Base-by-base conservation (phyloP, 1,140 invertebrate genomes). In the Aphis gossypii region DNA sequence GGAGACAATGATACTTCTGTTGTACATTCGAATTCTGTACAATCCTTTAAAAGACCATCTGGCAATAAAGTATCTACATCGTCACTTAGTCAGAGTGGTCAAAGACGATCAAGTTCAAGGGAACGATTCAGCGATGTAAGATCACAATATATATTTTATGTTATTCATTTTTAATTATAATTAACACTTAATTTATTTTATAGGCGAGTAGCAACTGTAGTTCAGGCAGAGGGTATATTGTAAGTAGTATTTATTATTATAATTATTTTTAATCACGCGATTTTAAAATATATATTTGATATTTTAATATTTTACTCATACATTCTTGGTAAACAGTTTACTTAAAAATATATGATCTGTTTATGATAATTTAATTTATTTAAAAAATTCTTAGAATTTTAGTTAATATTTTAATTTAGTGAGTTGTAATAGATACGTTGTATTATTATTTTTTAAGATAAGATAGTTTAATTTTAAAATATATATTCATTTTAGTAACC, bases 191-290 rank as follows among this genome's bases (percentile, higher is more conserved):
- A 93, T 95, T 95, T 94, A 82, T 95, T 95, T 96, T 96, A 96
- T 96, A 97, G 97, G 97, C 97, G 95, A 97, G 97, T 96, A 97
- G 97, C 96, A 96, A 97, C 96, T 97, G 97, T 96, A 97, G 97
- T 96, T 97, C 97, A 96, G 97, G 97, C 96, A 97, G 97, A 97
- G 97, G 97, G 96, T 97, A 97, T 97, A 97, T 97, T 97, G 97
- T 97, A 96, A 97, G 97, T 97, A 96, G 96, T 92, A 95, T 76
- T n/a, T 68, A n/a, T 68, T 68, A 38, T 41, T 84, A 95, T 95
- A 48, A 86, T 86, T 30, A 46, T 25, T 86, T 44, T 44, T 86
- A 14, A 86, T 46, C 23, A 3, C 4, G 30, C 30, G n/a, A 86
- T 84, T 84, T 84, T 25, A 84, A 84, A 84, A 44, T 44, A 44